Evolutionary conservation across 53 echinoderm and acorn worm genomes (phyloP).

Genomic region (Mesocentrotus franciscanus): DNA sequence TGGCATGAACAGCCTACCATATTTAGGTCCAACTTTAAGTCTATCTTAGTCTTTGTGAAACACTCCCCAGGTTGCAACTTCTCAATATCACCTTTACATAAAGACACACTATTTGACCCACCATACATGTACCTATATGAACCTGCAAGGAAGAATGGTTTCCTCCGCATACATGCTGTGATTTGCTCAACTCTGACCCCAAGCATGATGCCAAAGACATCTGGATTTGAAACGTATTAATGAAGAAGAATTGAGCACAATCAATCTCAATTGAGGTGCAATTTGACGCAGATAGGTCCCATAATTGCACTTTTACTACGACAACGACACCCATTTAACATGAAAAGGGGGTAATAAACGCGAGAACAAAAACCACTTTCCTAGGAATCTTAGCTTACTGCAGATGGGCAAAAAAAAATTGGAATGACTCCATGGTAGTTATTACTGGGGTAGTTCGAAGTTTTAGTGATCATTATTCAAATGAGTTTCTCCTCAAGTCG

Average conservation of each 20-base stretch:
- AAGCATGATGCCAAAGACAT: not conserved
- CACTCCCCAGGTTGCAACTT: no score
- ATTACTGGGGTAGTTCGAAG: not conserved
- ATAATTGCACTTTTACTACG: not conserved
- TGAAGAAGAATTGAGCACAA: not conserved
- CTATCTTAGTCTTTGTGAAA: no score
- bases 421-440: not conserved
- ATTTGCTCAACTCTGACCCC: not conserved
- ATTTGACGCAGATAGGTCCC: not conserved
- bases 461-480: not conserved
- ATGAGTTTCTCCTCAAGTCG: not conserved
- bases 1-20: no score
- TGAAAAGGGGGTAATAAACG: not conserved
- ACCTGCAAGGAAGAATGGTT: not conserved
- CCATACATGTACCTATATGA: no score
- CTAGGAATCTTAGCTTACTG: not conserved
- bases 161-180: not conserved
- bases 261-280: not conserved
- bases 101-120: no score
- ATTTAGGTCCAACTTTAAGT: no score
- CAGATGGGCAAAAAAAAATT: not conserved
- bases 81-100: no score
- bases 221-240: not conserved
- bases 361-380: not conserved
- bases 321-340: not conserved